These are phyloP conservation scores for Spongilla lacustris DNA, from an alignment of 37 sponge, comb jelly and placozoan genomes.

Conservation along the genomic window DNA sequence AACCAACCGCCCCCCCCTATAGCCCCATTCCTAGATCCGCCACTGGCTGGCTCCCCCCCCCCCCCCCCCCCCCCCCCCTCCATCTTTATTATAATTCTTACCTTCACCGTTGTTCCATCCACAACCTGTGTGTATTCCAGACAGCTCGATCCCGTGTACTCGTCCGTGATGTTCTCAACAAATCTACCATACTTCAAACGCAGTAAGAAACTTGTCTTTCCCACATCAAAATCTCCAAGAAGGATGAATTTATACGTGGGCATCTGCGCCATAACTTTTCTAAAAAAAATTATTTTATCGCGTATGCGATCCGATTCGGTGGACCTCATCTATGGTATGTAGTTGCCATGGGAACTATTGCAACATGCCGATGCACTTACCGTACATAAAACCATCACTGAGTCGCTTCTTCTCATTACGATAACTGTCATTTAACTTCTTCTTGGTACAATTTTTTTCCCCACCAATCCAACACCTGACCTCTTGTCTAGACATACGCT, in stretches of 20 bases:
- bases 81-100: neutral
- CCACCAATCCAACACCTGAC: too few species aligned
- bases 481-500: too few species aligned
- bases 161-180: neutral
- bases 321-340: too few species aligned
- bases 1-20: too few species aligned
- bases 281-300: too few species aligned
- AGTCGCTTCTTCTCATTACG: too few species aligned
- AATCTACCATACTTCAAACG: neutral
- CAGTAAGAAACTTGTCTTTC: neutral
- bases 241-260: neutral
- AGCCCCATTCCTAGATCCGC: neutral
- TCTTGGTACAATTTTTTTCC: too few species aligned
- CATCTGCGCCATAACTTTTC: neutral
- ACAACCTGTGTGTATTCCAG: neutral
- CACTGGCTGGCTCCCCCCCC: neutral
- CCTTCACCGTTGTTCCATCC: slow-evolving; percentile 50
- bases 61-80: neutral
- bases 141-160: neutral
- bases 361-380: too few species aligned
- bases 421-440: too few species aligned
- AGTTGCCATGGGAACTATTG: too few species aligned
- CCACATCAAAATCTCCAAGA: neutral
- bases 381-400: too few species aligned
- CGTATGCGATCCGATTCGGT: too few species aligned